A percentile compares a stretch with the other conserved stretches of the same genome.
phyloP scores from a whole-genome alignment of 2,797 vertebrate genomes.

The Petrocephalus schoutedeni region DNA sequence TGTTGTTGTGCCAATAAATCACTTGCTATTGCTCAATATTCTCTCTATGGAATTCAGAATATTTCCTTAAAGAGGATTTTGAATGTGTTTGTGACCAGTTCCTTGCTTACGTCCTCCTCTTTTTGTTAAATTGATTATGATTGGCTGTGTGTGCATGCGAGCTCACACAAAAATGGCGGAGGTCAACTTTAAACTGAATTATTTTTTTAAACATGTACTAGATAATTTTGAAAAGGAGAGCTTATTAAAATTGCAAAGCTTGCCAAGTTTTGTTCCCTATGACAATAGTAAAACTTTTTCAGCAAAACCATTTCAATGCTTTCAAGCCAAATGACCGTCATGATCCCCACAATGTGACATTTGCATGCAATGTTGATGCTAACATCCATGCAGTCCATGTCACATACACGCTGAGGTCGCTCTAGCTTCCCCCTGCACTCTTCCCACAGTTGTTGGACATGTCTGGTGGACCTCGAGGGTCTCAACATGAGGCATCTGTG shows the following conservation, averaged over 20 bases:
- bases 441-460: conserved; percentile 72
- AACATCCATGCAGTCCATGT: neutral
- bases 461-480: conserved; percentile 78
- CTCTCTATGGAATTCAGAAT: neutral
- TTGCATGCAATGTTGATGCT: too few relatives aligned
- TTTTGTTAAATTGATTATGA: neutral
- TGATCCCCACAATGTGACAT: neutral
- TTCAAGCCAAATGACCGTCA: neutral
- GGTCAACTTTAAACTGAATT: too few relatives aligned
- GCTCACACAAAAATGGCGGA: too few relatives aligned
- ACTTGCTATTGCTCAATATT: neutral
- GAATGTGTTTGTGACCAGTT: neutral
- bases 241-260: too few relatives aligned
- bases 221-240: too few relatives aligned
- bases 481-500: conserved; percentile 82
- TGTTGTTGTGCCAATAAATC: neutral
- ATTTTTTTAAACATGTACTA: too few relatives aligned
- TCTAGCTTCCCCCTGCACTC: neutral
- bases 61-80: neutral
- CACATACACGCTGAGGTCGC: neutral
- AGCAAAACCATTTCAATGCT: neutral
- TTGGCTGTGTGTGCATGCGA: too few relatives aligned
- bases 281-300: neutral
- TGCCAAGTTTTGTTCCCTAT: neutral
- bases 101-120: neutral